Base-by-base conservation (phyloP, 2,797 vertebrate genomes). In the Enteromius viviparus region DNA sequence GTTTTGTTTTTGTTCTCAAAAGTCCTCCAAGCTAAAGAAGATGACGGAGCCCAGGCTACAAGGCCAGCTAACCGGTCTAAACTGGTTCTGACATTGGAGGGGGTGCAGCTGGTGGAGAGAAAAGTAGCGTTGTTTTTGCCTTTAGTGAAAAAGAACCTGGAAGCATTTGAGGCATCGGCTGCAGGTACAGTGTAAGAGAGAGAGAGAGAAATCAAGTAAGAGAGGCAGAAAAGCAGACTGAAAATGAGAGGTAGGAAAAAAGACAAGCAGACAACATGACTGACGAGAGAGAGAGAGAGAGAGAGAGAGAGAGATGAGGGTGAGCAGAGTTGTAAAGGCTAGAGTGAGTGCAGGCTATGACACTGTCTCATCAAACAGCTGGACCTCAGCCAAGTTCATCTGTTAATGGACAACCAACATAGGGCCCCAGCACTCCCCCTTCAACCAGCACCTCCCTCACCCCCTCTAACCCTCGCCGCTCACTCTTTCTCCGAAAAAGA, bases 341-440 rank as follows among this genome's bases (percentile, higher is more conserved):
- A 89, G 90, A 90, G 91, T 87, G 91, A 93, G 92, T 91, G 49
- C 72, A 89, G 92, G 93, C 93, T 95, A 93, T 95, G 96, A 97
- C 96, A 96, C 91, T 91, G 93, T 95, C 95, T 92, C 96, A 96
- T 97, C 97, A 96, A 93, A 96, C 94, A 93, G 92, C 95, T 98
- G 97, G 97, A 96, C 89, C 91, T 91, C 66, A 34, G 96, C 97
- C 97, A 99, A 97, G 96, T 97, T 98, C 96, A 97, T 97, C 96
- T 97, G 96, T 97, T 98, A 98, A 97, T 97, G 97, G 97, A 96
- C 95, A 96, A 95, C 93, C 94, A 90, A 89, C 92, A 88, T 92
- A 93, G 92, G 91, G 90, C 91, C 92, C 89, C 89, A 90, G 92
- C 81, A 74, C 80, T 78, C 86, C 84, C 77, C 81, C 69, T 80